A percentile compares a stretch with the other conserved stretches of the same genome.
phyloP scores from a whole-genome alignment of 2,797 vertebrate species.

The Intellagama lesueurii region DNA sequence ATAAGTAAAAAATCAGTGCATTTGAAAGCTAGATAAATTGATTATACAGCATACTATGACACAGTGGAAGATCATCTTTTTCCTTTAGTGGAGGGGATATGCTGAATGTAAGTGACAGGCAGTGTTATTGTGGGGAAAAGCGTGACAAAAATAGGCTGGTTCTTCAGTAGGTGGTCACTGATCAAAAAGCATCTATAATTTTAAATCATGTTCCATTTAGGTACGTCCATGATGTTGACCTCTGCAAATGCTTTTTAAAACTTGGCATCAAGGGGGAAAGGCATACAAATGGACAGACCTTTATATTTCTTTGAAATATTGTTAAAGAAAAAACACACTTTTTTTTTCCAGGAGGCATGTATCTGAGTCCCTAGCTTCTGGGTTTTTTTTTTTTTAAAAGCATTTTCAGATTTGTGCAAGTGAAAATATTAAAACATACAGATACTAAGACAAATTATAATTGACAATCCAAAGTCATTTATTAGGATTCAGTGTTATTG shows the following conservation, averaged over 20 bases:
- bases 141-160: not conserved
- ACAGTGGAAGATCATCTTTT: too few relatives aligned
- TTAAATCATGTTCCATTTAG: not conserved
- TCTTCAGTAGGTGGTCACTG: not conserved
- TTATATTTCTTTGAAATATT: constrained; percentile 21
- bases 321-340: not conserved
- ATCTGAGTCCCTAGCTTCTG: constrained; percentile 34
- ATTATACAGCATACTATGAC: too few relatives aligned
- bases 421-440: constrained; percentile 16
- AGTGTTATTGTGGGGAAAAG: not conserved
- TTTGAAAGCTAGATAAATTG: too few relatives aligned
- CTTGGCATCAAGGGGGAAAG: not conserved
- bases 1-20: too few relatives aligned
- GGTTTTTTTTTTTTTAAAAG: not conserved
- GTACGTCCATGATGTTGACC: too few relatives aligned
- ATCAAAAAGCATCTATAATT: not conserved
- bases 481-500: not conserved
- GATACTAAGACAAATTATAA: constrained; percentile 42
- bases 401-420: constrained; percentile 47
- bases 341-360: too few relatives aligned
- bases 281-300: not conserved
- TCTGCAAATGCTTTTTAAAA: too few relatives aligned
- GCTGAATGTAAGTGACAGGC: too few relatives aligned
- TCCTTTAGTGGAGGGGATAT: too few relatives aligned
- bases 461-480: constrained; percentile 29